A percentile compares a stretch with the other conserved stretches of the same genome.
phyloP scores from a whole-genome alignment of 1,140 invertebrate genomes.

The Bicyclus anynana region DNA sequence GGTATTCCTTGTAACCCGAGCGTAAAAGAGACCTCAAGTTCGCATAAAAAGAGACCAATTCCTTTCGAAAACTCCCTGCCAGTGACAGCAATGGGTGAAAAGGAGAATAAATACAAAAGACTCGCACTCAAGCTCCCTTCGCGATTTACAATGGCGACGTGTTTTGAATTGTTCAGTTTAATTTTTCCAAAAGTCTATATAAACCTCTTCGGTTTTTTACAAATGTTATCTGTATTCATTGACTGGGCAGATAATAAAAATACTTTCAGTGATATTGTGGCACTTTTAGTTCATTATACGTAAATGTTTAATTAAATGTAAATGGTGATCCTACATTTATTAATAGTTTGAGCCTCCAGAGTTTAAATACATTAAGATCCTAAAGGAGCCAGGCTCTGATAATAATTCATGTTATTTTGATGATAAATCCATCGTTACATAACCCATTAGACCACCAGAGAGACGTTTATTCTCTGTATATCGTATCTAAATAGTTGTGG shows the following conservation, averaged over 20 bases:
- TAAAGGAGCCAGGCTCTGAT: too few species aligned
- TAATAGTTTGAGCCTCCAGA: too few species aligned
- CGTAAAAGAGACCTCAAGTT: constrained; percentile 5
- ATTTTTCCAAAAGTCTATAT: not conserved
- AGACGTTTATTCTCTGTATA: too few species aligned
- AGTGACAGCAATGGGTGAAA: constrained; percentile 17
- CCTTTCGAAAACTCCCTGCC: constrained; percentile 7
- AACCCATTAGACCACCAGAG: too few species aligned
- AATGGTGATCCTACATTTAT: too few species aligned
- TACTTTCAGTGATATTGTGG: too few species aligned
- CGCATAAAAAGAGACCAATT: constrained; percentile 7
- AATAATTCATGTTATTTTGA: too few species aligned
- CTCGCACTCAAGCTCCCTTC: constrained; percentile 8
- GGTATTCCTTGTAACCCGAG: not conserved
- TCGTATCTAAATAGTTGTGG: too few species aligned
- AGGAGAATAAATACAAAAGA: constrained; percentile 18
- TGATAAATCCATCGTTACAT: too few species aligned
- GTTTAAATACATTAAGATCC: too few species aligned
- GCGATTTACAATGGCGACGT: constrained; percentile 22
- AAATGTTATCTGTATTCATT: not conserved
- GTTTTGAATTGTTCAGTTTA: constrained; percentile 13
- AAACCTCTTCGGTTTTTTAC: not conserved
- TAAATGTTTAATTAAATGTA: too few species aligned
- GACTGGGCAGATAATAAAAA: not conserved
- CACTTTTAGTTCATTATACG: too few species aligned